phyloP scores from a whole-genome alignment of 2,113 vertebrate species.

The Cisticola juncidis region DNA sequence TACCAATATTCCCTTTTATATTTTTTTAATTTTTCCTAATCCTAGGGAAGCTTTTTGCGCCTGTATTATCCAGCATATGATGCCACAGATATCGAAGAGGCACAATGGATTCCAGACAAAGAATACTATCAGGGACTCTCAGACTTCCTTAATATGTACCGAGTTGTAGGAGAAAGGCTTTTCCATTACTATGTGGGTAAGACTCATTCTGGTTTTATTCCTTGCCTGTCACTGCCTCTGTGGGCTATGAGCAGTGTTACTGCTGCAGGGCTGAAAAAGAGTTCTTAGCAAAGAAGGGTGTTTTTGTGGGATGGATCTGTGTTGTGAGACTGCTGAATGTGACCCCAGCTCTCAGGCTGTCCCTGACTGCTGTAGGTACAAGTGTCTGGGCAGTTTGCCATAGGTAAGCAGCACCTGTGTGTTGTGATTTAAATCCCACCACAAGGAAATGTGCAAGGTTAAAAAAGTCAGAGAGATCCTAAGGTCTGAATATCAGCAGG shows the following conservation, averaged over 20 bases:
- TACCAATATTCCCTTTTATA: background rate
- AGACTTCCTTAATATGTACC: constrained; percentile 86
- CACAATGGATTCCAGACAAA: constrained; percentile 85
- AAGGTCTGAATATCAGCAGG: background rate
- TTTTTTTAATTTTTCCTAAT: background rate
- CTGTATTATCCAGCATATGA: constrained; percentile 89
- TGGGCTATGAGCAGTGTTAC: background rate
- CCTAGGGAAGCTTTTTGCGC: constrained; percentile 88
- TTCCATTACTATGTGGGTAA: constrained; percentile 87
- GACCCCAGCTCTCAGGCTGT: background rate
- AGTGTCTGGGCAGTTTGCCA: background rate
- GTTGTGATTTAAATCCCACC: background rate
- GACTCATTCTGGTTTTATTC: constrained; percentile 1
- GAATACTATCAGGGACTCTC: constrained; percentile 91
- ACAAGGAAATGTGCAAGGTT: background rate
- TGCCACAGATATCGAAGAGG: constrained; percentile 57
- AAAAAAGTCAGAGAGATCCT: background rate
- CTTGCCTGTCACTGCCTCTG: fast-evolving
- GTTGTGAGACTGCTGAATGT: background rate
- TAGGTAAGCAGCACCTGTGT: background rate
- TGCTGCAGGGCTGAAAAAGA: background rate
- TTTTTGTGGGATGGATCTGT: background rate
- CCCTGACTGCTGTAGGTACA: background rate
- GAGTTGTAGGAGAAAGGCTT: constrained; percentile 76
- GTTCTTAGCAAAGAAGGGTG: background rate